Percentiles rank a stretch among this genome's conserved stretches.
Conservation (phyloP, 2,797 vertebrate species). For the Australoheros facetus region DNA sequence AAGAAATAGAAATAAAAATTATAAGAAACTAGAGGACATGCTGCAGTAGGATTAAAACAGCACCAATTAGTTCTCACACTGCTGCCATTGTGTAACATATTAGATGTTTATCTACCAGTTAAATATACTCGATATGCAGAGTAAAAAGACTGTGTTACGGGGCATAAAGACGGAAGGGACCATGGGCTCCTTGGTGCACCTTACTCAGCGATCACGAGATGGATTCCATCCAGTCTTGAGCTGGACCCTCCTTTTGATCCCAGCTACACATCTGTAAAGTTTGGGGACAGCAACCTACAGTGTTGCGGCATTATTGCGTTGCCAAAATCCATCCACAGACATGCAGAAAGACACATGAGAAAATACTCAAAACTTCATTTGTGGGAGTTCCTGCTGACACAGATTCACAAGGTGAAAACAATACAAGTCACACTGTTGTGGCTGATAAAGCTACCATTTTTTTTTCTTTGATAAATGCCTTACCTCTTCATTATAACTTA, state of each 20-base stretch:
- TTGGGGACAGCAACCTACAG: background rate
- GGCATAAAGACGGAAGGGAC: background rate
- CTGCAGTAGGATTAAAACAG: background rate
- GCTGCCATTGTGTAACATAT: background rate
- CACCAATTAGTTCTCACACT: background rate
- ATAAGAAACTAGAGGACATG: background rate
- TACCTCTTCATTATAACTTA: background rate
- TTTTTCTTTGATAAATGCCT: conserved; percentile 22
- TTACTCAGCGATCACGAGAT: background rate
- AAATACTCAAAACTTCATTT: background rate
- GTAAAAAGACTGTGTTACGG: background rate
- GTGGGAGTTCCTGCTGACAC: background rate
- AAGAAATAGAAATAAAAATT: background rate
- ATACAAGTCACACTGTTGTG: background rate
- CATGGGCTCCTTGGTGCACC: background rate
- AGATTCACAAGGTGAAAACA: background rate
- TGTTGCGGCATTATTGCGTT: background rate
- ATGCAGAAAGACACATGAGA: background rate
- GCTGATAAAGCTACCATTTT: background rate
- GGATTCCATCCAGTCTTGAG: background rate
- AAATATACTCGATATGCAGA: background rate
- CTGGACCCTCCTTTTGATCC: background rate
- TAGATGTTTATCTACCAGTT: background rate
- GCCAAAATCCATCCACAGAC: background rate
- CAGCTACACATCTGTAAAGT: background rate